phyloP scores from a whole-genome alignment of 92 coral and sea anemone genomes.

The Plumapathes pennacea region DNA sequence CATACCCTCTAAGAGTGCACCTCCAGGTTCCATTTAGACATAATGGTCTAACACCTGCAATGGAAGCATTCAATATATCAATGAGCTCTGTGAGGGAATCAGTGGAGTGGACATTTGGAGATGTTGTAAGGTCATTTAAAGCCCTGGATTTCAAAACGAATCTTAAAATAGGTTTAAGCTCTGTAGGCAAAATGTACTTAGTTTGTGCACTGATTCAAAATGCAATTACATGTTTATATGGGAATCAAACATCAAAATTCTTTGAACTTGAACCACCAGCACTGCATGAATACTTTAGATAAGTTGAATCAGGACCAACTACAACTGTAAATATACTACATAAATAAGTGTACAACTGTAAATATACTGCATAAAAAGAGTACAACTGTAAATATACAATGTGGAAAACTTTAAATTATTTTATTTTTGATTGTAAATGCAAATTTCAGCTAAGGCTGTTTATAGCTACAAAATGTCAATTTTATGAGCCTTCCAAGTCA shows the following conservation, averaged over 20 bases:
- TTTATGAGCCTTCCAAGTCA: no score
- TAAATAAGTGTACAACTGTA: no score
- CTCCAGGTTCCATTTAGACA: conserved; percentile 4
- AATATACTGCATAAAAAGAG: no score
- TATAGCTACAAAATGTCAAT: no score
- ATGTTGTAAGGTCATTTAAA: conserved; percentile 4
- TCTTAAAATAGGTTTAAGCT: conserved; percentile 27
- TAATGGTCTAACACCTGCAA: neutral
- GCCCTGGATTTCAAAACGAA: neutral
- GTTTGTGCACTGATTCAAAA: conserved; percentile 35
- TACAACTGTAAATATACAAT: no score
- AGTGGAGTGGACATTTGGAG: conserved; percentile 13
- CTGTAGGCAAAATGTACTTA: conserved; percentile 38
- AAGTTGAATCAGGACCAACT: no score
- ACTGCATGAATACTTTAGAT: conserved; percentile 8
- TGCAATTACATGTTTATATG: conserved; percentile 24
- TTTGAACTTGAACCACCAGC: conserved; percentile 6
- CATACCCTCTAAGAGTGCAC: neutral
- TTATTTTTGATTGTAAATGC: no score
- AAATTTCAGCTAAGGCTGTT: no score
- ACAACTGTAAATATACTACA: no score
- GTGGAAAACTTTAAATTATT: no score
- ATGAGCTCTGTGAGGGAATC: conserved; percentile 10
- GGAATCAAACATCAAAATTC: conserved; percentile 7
- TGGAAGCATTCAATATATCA: neutral